Evolutionary conservation across 2,888 invertebrate genomes (phyloP).

Genomic region (Cryptus viduatorius): DNA sequence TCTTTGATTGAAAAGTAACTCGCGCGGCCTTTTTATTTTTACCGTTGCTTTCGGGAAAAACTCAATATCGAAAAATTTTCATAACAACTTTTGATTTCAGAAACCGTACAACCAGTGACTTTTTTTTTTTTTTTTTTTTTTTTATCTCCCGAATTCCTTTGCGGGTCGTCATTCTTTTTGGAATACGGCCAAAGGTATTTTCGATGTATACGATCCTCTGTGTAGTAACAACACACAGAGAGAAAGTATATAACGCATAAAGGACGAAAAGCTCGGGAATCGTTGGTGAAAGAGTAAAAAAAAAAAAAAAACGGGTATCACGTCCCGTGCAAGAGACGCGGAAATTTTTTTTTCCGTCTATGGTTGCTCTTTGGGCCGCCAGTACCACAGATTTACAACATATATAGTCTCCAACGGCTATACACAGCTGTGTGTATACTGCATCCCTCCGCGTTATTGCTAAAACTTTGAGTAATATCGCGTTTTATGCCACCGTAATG

Average conservation of each 20-base stretch:
- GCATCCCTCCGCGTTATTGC: not conserved
- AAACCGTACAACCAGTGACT: not conserved
- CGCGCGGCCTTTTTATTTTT: not conserved
- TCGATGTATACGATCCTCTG: not conserved
- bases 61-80: not conserved
- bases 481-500: slow-evolving; percentile 12
- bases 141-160: not conserved
- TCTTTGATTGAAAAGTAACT: not conserved
- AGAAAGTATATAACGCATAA: not conserved
- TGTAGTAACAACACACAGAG: not conserved
- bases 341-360: slow-evolving; percentile 10
- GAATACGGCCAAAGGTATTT: slow-evolving; percentile 6
- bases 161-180: slow-evolving; percentile 2
- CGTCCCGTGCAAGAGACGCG: not conserved
- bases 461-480: not conserved
- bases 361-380: not conserved
- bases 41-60: not conserved
- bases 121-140: not conserved
- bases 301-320: not conserved
- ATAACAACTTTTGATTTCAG: not conserved
- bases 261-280: slow-evolving; percentile 5
- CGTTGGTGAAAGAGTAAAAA: slow-evolving; percentile 2
- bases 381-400: not conserved
- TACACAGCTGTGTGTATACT: not conserved
- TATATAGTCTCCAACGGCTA: not conserved